These are phyloP conservation scores for Melanocharis versteri DNA, from an alignment of 2,113 vertebrate genomes.

Conservation along the genomic window DNA sequence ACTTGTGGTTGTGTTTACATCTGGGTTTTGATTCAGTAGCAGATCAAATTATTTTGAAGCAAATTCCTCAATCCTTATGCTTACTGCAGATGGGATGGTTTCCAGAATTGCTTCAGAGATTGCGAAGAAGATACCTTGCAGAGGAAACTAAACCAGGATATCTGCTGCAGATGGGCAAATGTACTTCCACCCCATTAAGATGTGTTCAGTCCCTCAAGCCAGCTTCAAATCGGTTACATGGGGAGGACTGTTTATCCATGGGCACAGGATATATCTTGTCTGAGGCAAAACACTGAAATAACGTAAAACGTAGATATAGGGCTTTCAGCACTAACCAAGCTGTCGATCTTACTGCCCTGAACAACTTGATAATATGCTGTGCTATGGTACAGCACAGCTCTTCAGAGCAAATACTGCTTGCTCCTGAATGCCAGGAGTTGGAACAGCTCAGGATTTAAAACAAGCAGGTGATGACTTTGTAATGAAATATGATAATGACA, in stretches of 20 bases:
- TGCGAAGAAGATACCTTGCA: not conserved
- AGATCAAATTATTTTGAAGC: not conserved
- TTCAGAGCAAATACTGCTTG: not conserved
- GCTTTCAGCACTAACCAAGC: not conserved
- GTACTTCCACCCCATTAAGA: not conserved
- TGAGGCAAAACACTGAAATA: not conserved
- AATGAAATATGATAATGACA: not conserved
- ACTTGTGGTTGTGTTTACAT: not conserved
- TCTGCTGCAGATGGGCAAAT: not conserved
- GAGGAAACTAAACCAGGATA: not conserved
- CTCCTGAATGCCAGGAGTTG: not conserved
- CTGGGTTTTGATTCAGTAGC: not conserved
- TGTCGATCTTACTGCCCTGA: not conserved
- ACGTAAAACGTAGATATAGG: rapidly evolving
- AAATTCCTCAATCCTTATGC: not conserved
- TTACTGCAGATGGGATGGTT: not conserved
- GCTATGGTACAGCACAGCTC: not conserved
- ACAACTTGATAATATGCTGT: not conserved
- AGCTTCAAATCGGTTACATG: not conserved
- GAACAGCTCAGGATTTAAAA: not conserved
- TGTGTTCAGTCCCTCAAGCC: not conserved
- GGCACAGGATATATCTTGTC: not conserved
- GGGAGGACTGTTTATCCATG: not conserved
- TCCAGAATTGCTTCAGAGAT: not conserved
- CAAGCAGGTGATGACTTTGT: not conserved